phyloP scores from a whole-genome alignment of 2,797 vertebrate genomes.

The Oreochromis mossambicus region DNA sequence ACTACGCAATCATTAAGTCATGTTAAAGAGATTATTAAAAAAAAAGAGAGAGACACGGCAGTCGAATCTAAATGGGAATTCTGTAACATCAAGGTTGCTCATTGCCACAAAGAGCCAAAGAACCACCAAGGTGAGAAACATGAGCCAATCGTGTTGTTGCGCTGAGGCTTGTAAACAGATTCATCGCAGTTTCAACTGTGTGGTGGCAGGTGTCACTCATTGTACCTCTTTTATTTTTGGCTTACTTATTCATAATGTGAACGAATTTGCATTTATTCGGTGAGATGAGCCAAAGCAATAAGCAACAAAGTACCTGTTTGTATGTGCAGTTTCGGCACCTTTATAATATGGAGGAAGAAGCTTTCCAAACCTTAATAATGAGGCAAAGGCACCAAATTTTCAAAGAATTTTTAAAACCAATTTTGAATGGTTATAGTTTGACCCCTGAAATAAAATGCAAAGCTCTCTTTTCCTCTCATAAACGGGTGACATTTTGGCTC shows the following conservation, averaged over 20 bases:
- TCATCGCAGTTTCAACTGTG: neutral
- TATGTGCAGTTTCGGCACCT: neutral
- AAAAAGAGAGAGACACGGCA: neutral
- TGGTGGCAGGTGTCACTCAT: neutral
- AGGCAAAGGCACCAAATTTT: neutral
- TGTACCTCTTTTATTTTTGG: neutral
- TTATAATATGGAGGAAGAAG: neutral
- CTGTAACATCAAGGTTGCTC: neutral
- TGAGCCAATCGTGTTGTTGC: neutral
- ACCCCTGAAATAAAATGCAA: neutral
- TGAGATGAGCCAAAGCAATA: neutral
- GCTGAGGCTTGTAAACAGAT: neutral
- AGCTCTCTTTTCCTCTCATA: neutral
- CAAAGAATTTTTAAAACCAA: neutral
- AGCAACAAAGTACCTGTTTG: neutral
- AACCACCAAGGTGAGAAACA: neutral
- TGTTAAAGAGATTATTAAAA: neutral
- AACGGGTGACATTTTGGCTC: too few relatives aligned
- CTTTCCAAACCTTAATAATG: neutral
- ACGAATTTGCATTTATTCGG: neutral
- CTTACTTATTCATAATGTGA: neutral
- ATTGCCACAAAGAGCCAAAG: neutral
- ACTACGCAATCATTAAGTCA: conserved; percentile 28
- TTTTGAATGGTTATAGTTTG: neutral
- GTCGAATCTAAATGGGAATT: neutral